Conservation (phyloP, 2,797 vertebrate species). For the Alca torda region DNA sequence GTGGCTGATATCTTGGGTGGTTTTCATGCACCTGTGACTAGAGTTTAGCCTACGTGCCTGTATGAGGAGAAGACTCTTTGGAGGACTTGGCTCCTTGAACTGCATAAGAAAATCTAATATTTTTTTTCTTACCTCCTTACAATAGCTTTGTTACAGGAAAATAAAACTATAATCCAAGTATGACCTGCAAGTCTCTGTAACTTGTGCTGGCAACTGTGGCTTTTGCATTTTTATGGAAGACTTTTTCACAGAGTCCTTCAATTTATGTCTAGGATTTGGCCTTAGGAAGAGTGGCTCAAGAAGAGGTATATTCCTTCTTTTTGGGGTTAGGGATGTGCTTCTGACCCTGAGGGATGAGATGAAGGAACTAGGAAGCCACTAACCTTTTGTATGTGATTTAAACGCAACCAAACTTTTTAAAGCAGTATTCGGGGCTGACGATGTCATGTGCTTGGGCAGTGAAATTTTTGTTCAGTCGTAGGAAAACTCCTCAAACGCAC, state of each 20-base stretch:
- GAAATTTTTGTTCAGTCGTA: background rate
- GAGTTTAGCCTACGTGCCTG: background rate
- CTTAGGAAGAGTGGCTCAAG: background rate
- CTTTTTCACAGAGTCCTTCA: background rate
- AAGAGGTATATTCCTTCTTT: background rate
- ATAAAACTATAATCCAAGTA: background rate
- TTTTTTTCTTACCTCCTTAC: background rate
- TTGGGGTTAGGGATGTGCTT: background rate
- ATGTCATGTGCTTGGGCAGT: accelerated
- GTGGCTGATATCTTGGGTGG: background rate
- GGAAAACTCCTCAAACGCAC: background rate
- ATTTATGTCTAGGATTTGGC: background rate
- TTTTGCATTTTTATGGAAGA: background rate
- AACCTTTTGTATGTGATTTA: background rate
- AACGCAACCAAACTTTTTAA: background rate
- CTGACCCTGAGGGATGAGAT: background rate
- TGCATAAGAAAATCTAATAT: background rate
- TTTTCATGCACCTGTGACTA: background rate
- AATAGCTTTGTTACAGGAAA: background rate
- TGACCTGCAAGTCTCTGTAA: background rate
- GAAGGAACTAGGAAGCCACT: background rate
- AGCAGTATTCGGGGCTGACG: background rate
- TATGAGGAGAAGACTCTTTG: background rate
- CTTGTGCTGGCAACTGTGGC: background rate
- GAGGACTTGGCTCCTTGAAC: background rate